Base-by-base conservation (phyloP, 2,797 vertebrate genomes). In the Acrossocheilus wenchowensis region DNA sequence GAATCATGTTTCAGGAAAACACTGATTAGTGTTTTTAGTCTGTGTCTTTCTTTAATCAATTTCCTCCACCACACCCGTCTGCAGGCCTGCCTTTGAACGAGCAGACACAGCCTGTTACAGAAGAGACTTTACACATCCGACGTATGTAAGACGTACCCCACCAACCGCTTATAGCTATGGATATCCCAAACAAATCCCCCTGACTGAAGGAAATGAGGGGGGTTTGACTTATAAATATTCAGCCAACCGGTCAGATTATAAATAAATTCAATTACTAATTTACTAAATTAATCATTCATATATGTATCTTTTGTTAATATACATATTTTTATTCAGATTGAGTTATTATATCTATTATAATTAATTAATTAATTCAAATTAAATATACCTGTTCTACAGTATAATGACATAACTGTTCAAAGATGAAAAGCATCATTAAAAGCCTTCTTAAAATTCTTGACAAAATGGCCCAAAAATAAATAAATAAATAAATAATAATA, bases 1-100 rank as follows among this genome's bases (percentile, higher is more conserved):
- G 78, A 64, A 84, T 89, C 68, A 87, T 89, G 87, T 91, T 90
- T 87, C 94, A 95, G 94, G 95, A 95, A 95, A 92, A 92, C 90
- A 83, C 91, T 93, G 87, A 95, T 95, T 94, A 93, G 91, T 88
- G 90, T 90, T 83, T 90, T 30, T 48, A 1, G 2, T 81, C 54
- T 93, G 91, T 87, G 68, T 52, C 54, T 43, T 80, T 68, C 66
- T 62, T 69, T 26, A 66, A 77, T 64, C 85, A 71, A 57, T 85
- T 82, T 90, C 85, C 68, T 79, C 21, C 79, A 64, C 68, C 83
- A 77, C 84, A 79, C 75, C 80, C 84, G n/a, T 71, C 74, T 71
- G 85, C 50, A 57, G 77, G 60, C 26, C 34, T 89, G 82, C 88
- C 88, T 82, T 85, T 6, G 57, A 79, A 79, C 3, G 10, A 80